phyloP scores from a whole-genome alignment of 2,888 invertebrate genomes.

The Ennomos fuscantarius region DNA sequence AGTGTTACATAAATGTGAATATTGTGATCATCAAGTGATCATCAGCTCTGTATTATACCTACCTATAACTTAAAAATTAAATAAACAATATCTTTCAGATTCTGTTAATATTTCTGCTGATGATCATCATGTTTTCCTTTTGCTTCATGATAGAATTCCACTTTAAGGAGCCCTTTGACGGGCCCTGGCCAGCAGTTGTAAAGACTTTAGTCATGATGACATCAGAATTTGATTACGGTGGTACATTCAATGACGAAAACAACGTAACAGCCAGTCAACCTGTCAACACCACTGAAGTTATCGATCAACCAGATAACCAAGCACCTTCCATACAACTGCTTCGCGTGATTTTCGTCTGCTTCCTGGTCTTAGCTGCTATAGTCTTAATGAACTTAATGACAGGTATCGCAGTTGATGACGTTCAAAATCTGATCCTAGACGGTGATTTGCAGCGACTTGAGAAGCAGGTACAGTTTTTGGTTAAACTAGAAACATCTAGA shows the following conservation, averaged over 20 bases:
- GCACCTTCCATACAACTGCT: slow-evolving; percentile 4
- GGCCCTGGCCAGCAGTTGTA: slow-evolving; percentile 78
- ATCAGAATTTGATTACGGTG: slow-evolving; percentile 78
- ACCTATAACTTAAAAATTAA: too few species aligned
- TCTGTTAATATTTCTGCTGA: slow-evolving; percentile 70
- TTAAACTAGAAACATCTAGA: slow-evolving; percentile 8
- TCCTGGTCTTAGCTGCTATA: slow-evolving; percentile 12
- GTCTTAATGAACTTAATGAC: slow-evolving; percentile 82
- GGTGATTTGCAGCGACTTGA: slow-evolving; percentile 79
- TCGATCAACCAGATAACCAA: too few species aligned
- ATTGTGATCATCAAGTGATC: too few species aligned
- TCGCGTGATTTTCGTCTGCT: slow-evolving; percentile 5
- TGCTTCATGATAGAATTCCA: slow-evolving; percentile 83
- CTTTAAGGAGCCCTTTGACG: slow-evolving; percentile 64
- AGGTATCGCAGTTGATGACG: slow-evolving; percentile 84
- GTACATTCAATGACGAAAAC: neutral
- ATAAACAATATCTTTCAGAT: slow-evolving; percentile 66
- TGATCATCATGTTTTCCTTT: slow-evolving; percentile 83
- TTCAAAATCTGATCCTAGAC: slow-evolving; percentile 78
- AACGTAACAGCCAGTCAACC: neutral
- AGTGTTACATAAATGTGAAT: too few species aligned
- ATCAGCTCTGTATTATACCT: too few species aligned
- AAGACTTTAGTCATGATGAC: slow-evolving; percentile 86
- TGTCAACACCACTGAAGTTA: too few species aligned
- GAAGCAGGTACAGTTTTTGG: slow-evolving; percentile 38